Conservation (phyloP, 1,140 invertebrate genomes). For the Xylocopa sonorina region DNA sequence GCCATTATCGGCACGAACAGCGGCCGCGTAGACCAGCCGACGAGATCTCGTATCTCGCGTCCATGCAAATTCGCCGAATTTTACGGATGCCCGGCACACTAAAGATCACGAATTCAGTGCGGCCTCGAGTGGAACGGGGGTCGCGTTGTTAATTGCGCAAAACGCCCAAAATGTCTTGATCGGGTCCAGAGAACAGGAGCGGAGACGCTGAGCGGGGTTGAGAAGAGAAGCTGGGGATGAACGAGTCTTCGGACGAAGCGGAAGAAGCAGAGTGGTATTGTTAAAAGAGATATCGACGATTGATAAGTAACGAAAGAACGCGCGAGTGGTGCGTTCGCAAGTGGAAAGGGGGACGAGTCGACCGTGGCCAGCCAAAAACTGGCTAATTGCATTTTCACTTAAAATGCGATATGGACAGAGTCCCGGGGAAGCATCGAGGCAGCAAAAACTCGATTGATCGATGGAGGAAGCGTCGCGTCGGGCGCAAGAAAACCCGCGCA, state of each 20-base stretch:
- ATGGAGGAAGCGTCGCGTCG: too few species aligned
- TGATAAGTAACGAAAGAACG: too few species aligned
- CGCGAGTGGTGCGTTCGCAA: too few species aligned
- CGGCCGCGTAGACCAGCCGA: constrained; percentile 46
- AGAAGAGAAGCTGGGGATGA: not conserved
- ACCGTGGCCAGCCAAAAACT: too few species aligned
- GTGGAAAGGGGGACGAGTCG: too few species aligned
- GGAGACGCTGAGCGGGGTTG: not conserved
- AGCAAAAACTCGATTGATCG: too few species aligned
- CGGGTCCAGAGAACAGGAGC: constrained; percentile 30
- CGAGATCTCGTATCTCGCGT: constrained; percentile 65
- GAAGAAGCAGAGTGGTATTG: not conserved
- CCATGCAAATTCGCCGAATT: constrained; percentile 69
- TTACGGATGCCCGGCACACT: constrained; percentile 62
- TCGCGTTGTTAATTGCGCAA: constrained; percentile 73
- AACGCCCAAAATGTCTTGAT: constrained; percentile 64
- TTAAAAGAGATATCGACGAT: too few species aligned
- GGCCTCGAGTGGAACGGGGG: constrained; percentile 46
- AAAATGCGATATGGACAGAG: too few species aligned
- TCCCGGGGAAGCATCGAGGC: too few species aligned
- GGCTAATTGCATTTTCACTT: too few species aligned
- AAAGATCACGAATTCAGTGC: constrained; percentile 69
- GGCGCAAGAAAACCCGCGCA: constrained; percentile 4
- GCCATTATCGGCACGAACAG: constrained; percentile 51
- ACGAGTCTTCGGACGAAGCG: too few species aligned